Conservation (phyloP, 2,888 invertebrate species). For the Morpho achilles region DNA sequence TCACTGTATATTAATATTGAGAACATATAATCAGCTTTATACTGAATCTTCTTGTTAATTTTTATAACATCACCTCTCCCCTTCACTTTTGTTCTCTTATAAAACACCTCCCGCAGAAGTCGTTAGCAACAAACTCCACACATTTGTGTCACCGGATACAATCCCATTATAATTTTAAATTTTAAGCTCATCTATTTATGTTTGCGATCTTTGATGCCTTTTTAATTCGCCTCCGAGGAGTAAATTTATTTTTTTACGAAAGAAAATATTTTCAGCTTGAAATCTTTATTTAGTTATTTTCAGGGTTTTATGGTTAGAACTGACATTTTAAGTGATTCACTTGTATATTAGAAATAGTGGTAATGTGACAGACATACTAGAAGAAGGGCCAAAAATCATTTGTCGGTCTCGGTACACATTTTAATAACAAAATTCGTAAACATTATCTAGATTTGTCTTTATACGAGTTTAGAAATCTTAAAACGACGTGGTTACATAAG, state of each 20-base stretch:
- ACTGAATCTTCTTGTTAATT: no score
- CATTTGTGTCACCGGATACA: slow-evolving; percentile 80
- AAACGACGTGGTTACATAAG: no score
- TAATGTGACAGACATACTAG: no score
- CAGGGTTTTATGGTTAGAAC: background rate
- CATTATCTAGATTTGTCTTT: no score
- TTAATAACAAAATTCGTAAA: no score
- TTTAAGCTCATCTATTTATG: slow-evolving; percentile 76
- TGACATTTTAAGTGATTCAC: no score
- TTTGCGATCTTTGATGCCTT: slow-evolving; percentile 68
- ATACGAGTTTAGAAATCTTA: no score
- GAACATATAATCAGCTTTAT: no score
- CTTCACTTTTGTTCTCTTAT: slow-evolving; percentile 38
- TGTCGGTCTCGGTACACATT: no score
- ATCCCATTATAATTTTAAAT: slow-evolving; percentile 79
- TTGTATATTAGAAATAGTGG: no score
- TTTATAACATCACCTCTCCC: slow-evolving; percentile 35
- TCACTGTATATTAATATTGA: no score
- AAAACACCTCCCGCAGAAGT: slow-evolving; percentile 70
- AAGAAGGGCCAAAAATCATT: no score
- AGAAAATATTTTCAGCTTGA: slow-evolving; percentile 3
- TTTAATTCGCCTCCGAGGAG: slow-evolving; percentile 46
- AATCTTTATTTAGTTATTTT: background rate
- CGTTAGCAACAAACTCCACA: slow-evolving; percentile 80
- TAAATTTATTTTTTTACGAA: slow-evolving; percentile 8